These are phyloP conservation scores for Hoplodrina blanda DNA, from an alignment of 2,888 invertebrate genomes.

Conservation along the genomic window DNA sequence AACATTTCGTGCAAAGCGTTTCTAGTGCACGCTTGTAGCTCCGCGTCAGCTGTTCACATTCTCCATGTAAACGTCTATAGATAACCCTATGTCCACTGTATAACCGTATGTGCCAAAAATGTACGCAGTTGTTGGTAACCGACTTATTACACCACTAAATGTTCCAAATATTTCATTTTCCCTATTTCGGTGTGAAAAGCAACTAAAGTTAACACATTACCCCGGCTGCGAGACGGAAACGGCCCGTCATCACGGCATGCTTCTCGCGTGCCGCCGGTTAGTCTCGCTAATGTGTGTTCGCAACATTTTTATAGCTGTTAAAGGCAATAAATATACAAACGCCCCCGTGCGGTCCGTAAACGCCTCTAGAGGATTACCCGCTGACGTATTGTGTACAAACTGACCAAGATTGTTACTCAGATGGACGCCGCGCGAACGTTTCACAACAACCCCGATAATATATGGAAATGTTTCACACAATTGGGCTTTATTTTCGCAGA, in stretches of 20 bases:
- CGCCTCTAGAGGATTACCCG: conserved; percentile 69
- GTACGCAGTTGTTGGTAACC: conserved; percentile 10
- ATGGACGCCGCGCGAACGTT: conserved; percentile 35
- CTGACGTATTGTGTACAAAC: conserved; percentile 72
- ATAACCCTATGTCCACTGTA: conserved; percentile 22
- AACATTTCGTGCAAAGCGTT: conserved; percentile 37
- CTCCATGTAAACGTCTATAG: conserved; percentile 24
- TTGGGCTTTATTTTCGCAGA: conserved; percentile 42
- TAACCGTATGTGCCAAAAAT: conserved; percentile 13
- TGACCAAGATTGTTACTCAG: conserved; percentile 64
- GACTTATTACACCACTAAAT: conserved; percentile 52
- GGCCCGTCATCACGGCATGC: conserved; percentile 75
- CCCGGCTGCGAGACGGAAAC: conserved; percentile 57
- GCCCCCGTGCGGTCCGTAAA: conserved; percentile 52
- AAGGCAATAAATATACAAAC: conserved; percentile 78
- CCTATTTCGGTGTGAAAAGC: conserved; percentile 62
- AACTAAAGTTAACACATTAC: conserved; percentile 66
- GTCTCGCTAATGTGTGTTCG: conserved; percentile 83
- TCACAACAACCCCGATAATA: conserved; percentile 32
- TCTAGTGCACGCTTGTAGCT: conserved; percentile 18
- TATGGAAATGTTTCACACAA: conserved; percentile 49
- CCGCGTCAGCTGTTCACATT: conserved; percentile 45
- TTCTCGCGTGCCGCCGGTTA: conserved; percentile 80
- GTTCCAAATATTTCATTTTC: conserved; percentile 64
- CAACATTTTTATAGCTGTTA: conserved; percentile 84